phyloP scores from a whole-genome alignment of 1,140 invertebrate species.

The Achroia grisella region DNA sequence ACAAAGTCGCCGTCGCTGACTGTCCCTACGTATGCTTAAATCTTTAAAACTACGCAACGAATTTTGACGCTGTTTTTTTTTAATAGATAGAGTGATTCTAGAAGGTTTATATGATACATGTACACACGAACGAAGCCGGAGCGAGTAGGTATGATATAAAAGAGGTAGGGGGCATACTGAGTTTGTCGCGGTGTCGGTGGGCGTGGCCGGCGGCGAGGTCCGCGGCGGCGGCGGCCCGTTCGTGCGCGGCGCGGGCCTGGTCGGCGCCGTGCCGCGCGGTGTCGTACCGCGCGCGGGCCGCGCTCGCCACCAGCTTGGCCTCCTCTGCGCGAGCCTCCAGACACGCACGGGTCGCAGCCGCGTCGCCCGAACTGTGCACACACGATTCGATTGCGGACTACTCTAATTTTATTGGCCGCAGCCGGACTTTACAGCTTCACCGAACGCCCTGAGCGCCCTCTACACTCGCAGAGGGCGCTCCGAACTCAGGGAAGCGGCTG shows the following conservation, averaged over 20 bases:
- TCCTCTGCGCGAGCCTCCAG: slow-evolving; percentile 17
- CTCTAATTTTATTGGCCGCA: no score
- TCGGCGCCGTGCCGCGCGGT: slow-evolving; percentile 32
- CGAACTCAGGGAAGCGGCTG: no score
- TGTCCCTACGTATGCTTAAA: no score
- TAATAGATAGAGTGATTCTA: no score
- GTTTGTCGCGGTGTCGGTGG: slow-evolving; percentile 12
- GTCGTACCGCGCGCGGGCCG: slow-evolving; percentile 29
- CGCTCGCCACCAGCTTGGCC: slow-evolving; percentile 12
- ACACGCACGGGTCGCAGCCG: slow-evolving; percentile 16
- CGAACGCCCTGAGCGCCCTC: no score
- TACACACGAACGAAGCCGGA: no score
- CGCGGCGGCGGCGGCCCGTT: slow-evolving; percentile 18
- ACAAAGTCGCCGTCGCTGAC: not conserved
- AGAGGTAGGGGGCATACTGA: slow-evolving; percentile 25
- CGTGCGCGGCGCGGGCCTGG: slow-evolving; percentile 29
- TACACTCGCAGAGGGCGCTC: no score
- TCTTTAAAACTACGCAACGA: no score
- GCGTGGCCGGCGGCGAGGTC: slow-evolving; percentile 13
- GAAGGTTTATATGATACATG: not conserved
- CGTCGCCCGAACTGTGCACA: slow-evolving; percentile 23
- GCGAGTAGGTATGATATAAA: no score
- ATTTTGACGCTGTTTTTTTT: no score
- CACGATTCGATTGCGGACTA: no score
- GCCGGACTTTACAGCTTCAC: no score